Conservation (phyloP, 1,140 invertebrate genomes). For the Pemphigus obesinymphae region DNA sequence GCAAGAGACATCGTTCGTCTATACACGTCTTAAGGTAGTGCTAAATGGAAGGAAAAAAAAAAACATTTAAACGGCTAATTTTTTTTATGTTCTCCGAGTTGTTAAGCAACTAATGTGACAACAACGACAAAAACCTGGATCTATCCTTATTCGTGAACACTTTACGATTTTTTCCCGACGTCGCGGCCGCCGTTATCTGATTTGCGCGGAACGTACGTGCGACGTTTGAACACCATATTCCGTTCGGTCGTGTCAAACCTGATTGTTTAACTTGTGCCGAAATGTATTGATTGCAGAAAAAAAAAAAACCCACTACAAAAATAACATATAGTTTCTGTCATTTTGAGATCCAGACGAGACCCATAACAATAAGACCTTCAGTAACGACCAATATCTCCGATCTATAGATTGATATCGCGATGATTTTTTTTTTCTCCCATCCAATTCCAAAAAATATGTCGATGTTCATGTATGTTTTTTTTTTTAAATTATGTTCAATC, state of each 20-base stretch:
- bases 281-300: conserved; percentile 14
- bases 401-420: neutral
- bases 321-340: neutral
- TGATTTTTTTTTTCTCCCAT: neutral
- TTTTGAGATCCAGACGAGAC: neutral
- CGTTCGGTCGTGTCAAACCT: conserved; percentile 4
- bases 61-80: conserved; percentile 20
- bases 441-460: too few species aligned
- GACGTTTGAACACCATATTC: neutral
- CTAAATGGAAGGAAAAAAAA: neutral
- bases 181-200: conserved; percentile 31
- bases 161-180: conserved; percentile 9
- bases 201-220: conserved; percentile 21
- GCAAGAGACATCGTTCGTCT: neutral
- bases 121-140: conserved; percentile 31
- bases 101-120: conserved; percentile 37
- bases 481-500: neutral
- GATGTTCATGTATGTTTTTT: neutral
- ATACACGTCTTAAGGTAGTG: conserved; percentile 8
- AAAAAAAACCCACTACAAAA: neutral
- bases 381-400: neutral
- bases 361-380: neutral
- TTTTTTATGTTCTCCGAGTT: conserved; percentile 27
- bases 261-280: conserved; percentile 30
- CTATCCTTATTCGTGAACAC: conserved; percentile 32